Conservation (phyloP, 2,888 invertebrate species). For the Hyposoter dolosus region DNA sequence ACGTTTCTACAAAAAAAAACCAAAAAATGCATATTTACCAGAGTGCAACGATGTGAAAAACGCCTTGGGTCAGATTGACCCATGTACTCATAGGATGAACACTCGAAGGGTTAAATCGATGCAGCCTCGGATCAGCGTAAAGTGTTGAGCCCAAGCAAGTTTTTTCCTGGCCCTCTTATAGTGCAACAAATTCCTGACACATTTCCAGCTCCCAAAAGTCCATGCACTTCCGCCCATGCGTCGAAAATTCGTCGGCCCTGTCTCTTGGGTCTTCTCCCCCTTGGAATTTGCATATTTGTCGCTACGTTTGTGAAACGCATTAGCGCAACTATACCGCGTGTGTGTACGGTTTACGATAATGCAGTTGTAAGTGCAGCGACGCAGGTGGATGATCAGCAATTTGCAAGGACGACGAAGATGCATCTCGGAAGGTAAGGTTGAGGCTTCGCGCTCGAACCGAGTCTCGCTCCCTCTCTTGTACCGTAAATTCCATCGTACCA, state of each 20-base stretch:
- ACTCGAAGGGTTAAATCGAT: too few species aligned
- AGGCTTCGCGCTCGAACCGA: constrained; percentile 6
- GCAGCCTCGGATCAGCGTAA: too few species aligned
- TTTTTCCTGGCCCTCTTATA: too few species aligned
- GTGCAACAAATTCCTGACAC: too few species aligned
- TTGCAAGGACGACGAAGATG: constrained; percentile 35
- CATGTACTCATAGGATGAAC: too few species aligned
- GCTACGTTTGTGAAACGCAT: not conserved
- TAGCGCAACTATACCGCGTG: not conserved
- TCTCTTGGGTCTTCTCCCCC: not conserved
- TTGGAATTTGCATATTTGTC: not conserved
- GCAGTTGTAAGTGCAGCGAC: constrained; percentile 4
- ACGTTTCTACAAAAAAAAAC: too few species aligned
- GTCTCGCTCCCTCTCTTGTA: constrained; percentile 23
- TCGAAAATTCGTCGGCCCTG: not conserved
- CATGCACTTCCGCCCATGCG: not conserved
- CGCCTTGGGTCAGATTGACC: too few species aligned
- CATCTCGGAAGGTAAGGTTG: not conserved
- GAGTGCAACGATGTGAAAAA: too few species aligned
- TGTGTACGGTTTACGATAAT: not conserved
- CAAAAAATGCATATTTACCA: too few species aligned
- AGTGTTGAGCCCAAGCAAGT: too few species aligned
- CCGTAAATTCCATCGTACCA: constrained; percentile 76
- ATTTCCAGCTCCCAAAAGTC: too few species aligned
- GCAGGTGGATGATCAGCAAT: constrained; percentile 39